Evolutionary conservation across 2,113 vertebrate species (phyloP).

Genomic region (Zonotrichia leucophrys): DNA sequence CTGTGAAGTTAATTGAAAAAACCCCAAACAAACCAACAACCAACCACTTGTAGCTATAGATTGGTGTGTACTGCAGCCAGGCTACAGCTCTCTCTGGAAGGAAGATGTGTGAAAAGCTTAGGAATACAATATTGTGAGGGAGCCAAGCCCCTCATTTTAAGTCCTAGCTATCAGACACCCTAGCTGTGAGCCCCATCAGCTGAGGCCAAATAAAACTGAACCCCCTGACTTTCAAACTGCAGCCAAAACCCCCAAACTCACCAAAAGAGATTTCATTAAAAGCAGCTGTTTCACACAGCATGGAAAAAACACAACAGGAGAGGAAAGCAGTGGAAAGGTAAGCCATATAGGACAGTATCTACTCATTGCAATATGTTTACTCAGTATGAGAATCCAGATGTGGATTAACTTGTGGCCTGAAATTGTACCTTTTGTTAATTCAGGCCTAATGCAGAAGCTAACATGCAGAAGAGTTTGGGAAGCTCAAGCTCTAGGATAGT

Average conservation of each 20-base stretch:
- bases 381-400: not conserved
- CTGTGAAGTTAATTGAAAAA: not conserved
- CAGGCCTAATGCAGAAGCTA: not conserved
- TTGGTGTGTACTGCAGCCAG: not conserved
- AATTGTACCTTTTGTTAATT: not conserved
- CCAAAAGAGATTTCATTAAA: not conserved
- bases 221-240: not conserved
- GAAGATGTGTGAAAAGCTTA: not conserved
- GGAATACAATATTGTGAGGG: rapidly evolving
- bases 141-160: not conserved
- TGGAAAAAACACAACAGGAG: not conserved
- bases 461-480: not conserved
- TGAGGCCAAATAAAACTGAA: not conserved
- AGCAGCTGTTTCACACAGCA: not conserved
- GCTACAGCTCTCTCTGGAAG: not conserved
- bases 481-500: not conserved
- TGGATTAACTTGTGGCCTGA: not conserved
- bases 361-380: not conserved
- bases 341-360: not conserved
- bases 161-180: not conserved
- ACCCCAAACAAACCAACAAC: not conserved
- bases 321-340: not conserved
- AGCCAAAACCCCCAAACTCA: not conserved
- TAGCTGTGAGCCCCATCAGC: not conserved
- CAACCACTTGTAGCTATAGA: not conserved